Evolutionary conservation across 2,888 invertebrate genomes (phyloP), one percentile per base, ranked within the genome.

Genomic region (Leptinotarsa peninsularis): DNA sequence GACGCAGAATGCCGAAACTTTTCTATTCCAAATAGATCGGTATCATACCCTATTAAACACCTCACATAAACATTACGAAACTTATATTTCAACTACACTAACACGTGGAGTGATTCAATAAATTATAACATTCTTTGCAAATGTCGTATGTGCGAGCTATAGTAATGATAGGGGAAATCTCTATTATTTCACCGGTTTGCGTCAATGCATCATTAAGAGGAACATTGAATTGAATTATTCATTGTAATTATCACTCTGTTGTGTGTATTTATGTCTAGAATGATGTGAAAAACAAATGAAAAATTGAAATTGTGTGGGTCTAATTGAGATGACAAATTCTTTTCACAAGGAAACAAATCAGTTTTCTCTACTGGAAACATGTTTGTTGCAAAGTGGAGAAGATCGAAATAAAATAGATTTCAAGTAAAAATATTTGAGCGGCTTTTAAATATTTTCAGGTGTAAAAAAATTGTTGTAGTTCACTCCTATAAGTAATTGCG

Each of bases 181-280:
- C 56, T 58, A 58, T 58, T 58, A 58, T 58, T 58, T 58, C 23
- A 14, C 58, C 15, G 13, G 58, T 58, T 58, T 58, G 23, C 58
- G 58, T 58, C 58, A 58, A 58, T 58, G 21, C 58, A 58, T 58
- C 58, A 58, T 58, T 58, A 58, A 23, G 23, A 58, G 14, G 13
- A 21, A 58, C 23, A 58, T 17, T 13, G 23, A 58, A 58, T 58
- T 58, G 58, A 23, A 58, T 58, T 23, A 58, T 58, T 58, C 58
- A 27, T 58, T 14, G 14, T 23, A 58, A 58, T 58, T 58, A 58
- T 21, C 58, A 14, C 23, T 23, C 58, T 58, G 18, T 14, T 21
- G 23, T 58, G 58, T 58, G 23, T 58, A 23, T 58, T 23, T 15
- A 58, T 58, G 21, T 58, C 23, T 21, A 3, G 58, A 58, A 23